Conservation (phyloP, 1,140 invertebrate species). For the Ylistrum balloti region DNA sequence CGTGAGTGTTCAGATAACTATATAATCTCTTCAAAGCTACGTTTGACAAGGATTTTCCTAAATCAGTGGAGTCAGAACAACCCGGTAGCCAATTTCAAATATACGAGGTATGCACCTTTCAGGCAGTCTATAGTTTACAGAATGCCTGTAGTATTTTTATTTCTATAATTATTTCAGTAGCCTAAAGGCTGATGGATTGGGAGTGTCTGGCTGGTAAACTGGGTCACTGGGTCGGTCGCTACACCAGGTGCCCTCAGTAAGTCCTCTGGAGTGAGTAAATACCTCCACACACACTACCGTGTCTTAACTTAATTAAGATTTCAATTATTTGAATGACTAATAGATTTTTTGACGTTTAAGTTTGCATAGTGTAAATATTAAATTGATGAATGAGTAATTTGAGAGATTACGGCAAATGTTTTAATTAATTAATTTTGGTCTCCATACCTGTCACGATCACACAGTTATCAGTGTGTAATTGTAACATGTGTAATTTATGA, state of each 20-base stretch:
- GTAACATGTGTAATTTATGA: not conserved
- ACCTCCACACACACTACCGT: not conserved
- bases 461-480: not conserved
- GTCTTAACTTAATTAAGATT: not conserved
- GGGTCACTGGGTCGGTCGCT: not conserved
- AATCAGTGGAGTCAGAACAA: too few relatives aligned
- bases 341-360: not conserved
- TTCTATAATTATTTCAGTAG: too few relatives aligned
- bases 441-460: not conserved
- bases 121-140: too few relatives aligned
- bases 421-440: not conserved
- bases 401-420: not conserved
- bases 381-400: not conserved
- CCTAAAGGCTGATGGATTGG: not conserved
- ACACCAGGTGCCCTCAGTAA: not conserved
- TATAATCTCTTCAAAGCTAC: too few relatives aligned
- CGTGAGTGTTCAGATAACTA: too few relatives aligned
- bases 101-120: too few relatives aligned
- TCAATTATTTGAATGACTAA: not conserved
- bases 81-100: too few relatives aligned
- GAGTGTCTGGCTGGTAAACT: constrained; percentile 14
- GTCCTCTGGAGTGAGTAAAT: not conserved
- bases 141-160: too few relatives aligned
- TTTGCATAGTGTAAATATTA: not conserved
- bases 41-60: too few relatives aligned